These are phyloP conservation scores for Itoplectis maculator DNA, from an alignment of 2,888 invertebrate species.

Conservation along the genomic window DNA sequence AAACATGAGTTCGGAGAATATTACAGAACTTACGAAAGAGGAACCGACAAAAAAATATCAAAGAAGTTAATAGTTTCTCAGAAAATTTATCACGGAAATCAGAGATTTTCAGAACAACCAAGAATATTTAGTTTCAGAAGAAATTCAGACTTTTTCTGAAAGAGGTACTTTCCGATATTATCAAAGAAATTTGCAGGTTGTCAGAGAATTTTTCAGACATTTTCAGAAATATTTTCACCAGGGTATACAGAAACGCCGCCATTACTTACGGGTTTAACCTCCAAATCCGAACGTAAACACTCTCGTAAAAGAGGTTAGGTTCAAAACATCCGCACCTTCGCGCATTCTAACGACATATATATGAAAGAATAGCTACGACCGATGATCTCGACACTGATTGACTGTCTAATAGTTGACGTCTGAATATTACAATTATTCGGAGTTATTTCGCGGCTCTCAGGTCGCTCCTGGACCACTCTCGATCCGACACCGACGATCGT, in stretches of 20 bases:
- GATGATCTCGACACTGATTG: not conserved
- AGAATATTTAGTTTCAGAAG: no score
- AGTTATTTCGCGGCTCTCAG: not conserved
- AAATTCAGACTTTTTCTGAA: no score
- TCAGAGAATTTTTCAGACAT: no score
- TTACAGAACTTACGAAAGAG: no score
- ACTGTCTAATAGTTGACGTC: not conserved
- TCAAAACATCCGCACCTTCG: not conserved
- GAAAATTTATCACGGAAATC: no score
- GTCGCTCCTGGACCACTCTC: not conserved
- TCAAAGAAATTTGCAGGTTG: no score
- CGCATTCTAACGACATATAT: conserved; percentile 11
- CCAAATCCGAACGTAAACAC: conserved; percentile 52
- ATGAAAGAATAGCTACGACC: not conserved
- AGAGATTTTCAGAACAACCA: no score
- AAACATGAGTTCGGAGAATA: no score
- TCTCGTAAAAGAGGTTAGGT: conserved; percentile 5
- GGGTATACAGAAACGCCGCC: conserved; percentile 6
- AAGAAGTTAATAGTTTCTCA: no score
- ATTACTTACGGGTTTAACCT: conserved; percentile 51
- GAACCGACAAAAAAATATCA: no score
- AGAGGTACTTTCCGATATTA: no score
- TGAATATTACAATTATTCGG: not conserved
- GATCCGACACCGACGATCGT: conserved; percentile 7
- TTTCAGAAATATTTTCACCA: not conserved